Conservation (phyloP, 2,888 invertebrate genomes). For the Drosophila paranaensis region DNA sequence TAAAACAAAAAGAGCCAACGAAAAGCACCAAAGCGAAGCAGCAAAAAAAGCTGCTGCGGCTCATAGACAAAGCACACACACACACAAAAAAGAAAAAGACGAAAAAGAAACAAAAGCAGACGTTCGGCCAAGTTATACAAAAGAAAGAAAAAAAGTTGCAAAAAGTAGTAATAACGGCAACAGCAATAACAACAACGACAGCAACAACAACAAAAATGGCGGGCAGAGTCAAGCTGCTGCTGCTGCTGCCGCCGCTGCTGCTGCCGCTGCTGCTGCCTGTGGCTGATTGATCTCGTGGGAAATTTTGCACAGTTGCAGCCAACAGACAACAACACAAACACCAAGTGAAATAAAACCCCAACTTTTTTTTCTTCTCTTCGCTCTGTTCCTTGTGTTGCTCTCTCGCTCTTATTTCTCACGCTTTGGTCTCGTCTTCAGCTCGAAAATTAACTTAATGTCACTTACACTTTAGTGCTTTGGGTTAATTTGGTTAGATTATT, state of each 20-base stretch:
- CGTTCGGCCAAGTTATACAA: constrained; percentile 62
- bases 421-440: constrained; percentile 49
- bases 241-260: too few relatives aligned
- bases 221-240: constrained; percentile 45
- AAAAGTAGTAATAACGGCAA: constrained; percentile 71
- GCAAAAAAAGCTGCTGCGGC: constrained; percentile 7
- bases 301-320: constrained; percentile 80
- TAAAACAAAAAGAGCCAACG: constrained; percentile 51
- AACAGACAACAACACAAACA: constrained; percentile 36
- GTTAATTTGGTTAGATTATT: constrained; percentile 83
- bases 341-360: constrained; percentile 62
- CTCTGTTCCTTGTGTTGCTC: not conserved
- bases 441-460: constrained; percentile 83
- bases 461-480: constrained; percentile 83
- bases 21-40: constrained; percentile 12
- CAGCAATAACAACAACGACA: constrained; percentile 30
- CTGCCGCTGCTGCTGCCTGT: constrained; percentile 62
- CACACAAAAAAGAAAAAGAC: constrained; percentile 21
- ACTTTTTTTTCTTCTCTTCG: constrained; percentile 32
- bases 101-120: constrained; percentile 54
- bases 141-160: constrained; percentile 70
- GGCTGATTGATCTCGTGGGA: constrained; percentile 83
- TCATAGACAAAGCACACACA: constrained; percentile 27
- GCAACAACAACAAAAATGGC: constrained; percentile 41
- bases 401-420: constrained; percentile 44